Base-by-base conservation (phyloP, 53 echinoderm and acorn worm genomes). In the Arbacia lixula region DNA sequence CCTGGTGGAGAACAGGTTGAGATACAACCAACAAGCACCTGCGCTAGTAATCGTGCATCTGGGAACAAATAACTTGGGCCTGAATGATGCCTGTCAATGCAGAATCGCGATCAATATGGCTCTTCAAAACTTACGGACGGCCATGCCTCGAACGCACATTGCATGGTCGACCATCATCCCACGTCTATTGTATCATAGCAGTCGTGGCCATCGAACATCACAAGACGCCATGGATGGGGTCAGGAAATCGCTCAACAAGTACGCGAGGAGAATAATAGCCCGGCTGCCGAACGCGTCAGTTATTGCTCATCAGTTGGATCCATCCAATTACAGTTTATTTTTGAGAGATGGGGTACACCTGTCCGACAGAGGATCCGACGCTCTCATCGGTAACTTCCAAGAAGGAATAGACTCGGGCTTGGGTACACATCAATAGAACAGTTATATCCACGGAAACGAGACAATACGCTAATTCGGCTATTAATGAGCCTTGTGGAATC, bases 281-380 rank as follows among this genome's bases (percentile, higher is more conserved):
- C 2, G 29, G 29, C 36, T 67, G 67, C 10, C 21, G 67, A 38
- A 67, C 40, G 24, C 67, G 30, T n/a, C 67, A 2, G 21, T 67
- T 1, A 67, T 67, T 19, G 19, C 29, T 5, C 67, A 67, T 27
- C 30, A 67, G 5, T 39, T 38, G 29, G 67, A 67, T 27, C 6
- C 39, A 16, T 3, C 67, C 3, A 67, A 37, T 19, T 40, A 67
- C 22, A 39, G 67, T 32, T 19, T 67, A 2, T 67, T 67, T 16
- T 12, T 8, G 9, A 66, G 67, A 1, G 67, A 66, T 66, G 67
- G 67, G 67, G 67, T 66, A 3, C 67, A 66, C 38, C 67, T 66
- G 4, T 66, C 67, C 21, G 67, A 67, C 16, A 39, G 5, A 67
- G 67, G 67, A 20, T 20, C 39, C 4, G 67, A 67, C 67, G 40